phyloP scores from a whole-genome alignment of 2,888 invertebrate genomes.

The Netelia melanura region DNA sequence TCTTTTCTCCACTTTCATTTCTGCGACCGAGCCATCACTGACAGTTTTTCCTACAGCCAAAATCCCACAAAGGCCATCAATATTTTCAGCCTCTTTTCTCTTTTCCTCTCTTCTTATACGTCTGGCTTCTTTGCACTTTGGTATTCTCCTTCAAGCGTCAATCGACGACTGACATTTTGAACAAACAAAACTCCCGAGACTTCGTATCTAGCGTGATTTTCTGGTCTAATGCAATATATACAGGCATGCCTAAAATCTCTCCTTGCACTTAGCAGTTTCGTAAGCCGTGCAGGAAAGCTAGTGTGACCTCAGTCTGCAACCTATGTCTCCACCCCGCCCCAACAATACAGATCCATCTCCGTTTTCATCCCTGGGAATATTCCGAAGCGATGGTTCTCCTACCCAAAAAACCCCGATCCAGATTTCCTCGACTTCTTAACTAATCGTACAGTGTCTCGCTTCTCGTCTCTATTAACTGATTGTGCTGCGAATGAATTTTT shows the following conservation, averaged over 20 bases:
- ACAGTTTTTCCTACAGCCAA: conserved; percentile 4
- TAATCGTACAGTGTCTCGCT: not conserved
- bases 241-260: not conserved
- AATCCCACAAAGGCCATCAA: conserved; percentile 34
- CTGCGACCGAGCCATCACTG: not conserved
- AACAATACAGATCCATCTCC: not conserved
- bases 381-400: not conserved
- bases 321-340: not conserved
- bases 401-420: conserved; percentile 16
- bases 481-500: not conserved
- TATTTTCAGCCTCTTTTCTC: conserved; percentile 50
- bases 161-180: conserved; percentile 44
- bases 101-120: not conserved
- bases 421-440: conserved; percentile 1
- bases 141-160: conserved; percentile 59
- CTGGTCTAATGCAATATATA: conserved; percentile 9
- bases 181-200: conserved; percentile 1
- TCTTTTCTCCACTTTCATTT: conserved; percentile 17
- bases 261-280: not conserved
- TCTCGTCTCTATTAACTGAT: too few relatives aligned
- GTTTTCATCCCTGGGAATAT: conserved; percentile 13
- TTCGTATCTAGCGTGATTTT: conserved; percentile 39
- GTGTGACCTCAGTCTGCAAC: not conserved
- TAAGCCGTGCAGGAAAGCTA: not conserved
- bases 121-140: conserved; percentile 33